Conservation (phyloP, 2,113 vertebrate genomes). For the Rynchops niger region DNA sequence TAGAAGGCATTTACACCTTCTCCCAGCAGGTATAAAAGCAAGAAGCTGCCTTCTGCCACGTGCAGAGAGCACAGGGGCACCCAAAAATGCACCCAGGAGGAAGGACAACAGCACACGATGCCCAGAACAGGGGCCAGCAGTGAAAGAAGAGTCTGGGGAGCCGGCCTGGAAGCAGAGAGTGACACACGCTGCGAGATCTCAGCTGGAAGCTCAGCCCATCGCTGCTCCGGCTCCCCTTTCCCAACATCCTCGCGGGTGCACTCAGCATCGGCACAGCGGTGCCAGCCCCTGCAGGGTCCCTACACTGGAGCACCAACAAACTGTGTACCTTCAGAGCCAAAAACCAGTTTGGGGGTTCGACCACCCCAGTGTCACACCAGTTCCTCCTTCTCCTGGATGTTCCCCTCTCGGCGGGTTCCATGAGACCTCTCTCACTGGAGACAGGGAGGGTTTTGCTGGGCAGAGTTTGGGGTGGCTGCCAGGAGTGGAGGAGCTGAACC, state of each 20-base stretch:
- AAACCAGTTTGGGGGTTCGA: not conserved
- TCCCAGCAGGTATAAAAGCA: not conserved
- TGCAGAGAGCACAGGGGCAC: not conserved
- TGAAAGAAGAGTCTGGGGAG: not conserved
- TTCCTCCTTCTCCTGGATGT: not conserved
- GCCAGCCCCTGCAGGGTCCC: not conserved
- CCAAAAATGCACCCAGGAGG: not conserved
- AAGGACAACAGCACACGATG: fast-evolving
- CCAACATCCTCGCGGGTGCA: fast-evolving
- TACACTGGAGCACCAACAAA: not conserved
- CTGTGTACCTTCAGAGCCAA: not conserved
- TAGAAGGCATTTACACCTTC: not conserved
- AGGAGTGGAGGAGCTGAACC: not conserved
- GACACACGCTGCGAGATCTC: not conserved
- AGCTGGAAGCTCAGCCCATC: not conserved
- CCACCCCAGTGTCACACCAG: fast-evolving
- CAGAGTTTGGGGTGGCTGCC: not conserved
- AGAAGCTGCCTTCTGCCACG: fast-evolving
- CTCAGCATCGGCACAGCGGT: fast-evolving
- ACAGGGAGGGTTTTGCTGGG: fast-evolving
- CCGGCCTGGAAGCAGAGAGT: not conserved
- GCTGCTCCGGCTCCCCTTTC: not conserved
- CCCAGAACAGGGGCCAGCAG: not conserved
- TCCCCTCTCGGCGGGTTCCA: not conserved
- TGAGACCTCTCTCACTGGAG: fast-evolving